These are phyloP conservation scores for Gavialis gangeticus DNA, from an alignment of 2,113 vertebrate species.

Conservation along the genomic window DNA sequence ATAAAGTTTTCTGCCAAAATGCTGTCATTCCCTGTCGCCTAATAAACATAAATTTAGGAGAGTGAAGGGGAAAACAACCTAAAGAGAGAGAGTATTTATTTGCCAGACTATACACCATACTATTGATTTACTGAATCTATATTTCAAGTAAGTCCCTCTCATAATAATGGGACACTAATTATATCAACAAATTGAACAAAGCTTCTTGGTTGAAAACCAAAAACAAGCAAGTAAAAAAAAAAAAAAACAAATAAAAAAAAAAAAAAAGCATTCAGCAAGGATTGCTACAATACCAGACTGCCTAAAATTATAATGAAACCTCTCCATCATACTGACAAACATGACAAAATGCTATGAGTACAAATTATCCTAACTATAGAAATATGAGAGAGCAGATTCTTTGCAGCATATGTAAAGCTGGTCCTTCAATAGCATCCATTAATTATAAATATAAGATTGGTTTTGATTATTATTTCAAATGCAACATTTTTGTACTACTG, in stretches of 20 bases:
- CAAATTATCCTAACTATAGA: background rate
- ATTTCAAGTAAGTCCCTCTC: constrained; percentile 37
- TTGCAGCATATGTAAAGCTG: background rate
- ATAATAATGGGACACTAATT: constrained; percentile 48
- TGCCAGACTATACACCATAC: background rate
- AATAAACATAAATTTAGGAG: background rate
- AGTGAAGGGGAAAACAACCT: background rate
- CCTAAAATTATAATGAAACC: background rate
- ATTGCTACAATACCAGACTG: background rate
- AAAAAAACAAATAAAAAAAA: background rate
- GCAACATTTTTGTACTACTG: background rate
- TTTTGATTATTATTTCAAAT: background rate
- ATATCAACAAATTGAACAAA: constrained; percentile 8
- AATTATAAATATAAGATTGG: background rate
- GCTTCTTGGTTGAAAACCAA: constrained; percentile 35
- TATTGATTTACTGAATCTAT: constrained; percentile 24
- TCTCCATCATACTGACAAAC: constrained; percentile 25
- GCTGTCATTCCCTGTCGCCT: accelerated
- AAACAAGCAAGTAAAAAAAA: background rate
- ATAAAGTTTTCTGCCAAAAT: background rate
- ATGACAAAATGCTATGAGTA: background rate
- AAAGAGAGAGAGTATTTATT: constrained; percentile 33
- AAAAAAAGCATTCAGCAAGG: background rate
- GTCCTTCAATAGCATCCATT: background rate
- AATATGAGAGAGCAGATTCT: background rate